Conservation (phyloP, 2,888 invertebrate genomes). For the Apamea crenata region DNA sequence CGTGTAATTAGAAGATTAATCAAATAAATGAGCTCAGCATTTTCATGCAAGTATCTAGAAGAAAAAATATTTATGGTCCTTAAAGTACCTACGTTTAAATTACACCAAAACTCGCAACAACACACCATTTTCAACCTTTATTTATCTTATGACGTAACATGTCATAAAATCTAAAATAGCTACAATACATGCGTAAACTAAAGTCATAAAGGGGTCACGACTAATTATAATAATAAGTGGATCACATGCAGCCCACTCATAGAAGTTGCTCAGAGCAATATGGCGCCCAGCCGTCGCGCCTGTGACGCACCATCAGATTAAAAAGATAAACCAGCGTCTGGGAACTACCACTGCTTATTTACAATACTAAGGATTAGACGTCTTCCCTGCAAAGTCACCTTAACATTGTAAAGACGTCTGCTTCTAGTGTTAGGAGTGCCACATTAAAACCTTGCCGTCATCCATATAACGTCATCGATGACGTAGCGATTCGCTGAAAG, state of each 20-base stretch:
- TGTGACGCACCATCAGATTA: conserved; percentile 74
- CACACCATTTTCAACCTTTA: not conserved
- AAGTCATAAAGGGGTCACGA: conserved; percentile 45
- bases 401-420: conserved; percentile 46
- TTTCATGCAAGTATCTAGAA: not conserved
- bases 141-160: conserved; percentile 4
- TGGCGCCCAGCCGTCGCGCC: conserved; percentile 75
- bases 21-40: conserved; percentile 21
- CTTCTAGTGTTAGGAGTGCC: conserved; percentile 9
- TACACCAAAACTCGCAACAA: not conserved
- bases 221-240: conserved; percentile 63
- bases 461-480: not conserved
- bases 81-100: not conserved
- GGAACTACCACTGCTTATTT: conserved; percentile 60
- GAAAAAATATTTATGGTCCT: conserved; percentile 3
- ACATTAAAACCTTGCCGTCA: not conserved
- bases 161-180: conserved; percentile 36
- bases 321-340: conserved; percentile 66
- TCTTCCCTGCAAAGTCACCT: conserved; percentile 42
- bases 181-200: conserved; percentile 35
- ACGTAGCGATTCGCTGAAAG: not conserved
- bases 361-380: conserved; percentile 53
- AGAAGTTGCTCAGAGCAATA: conserved; percentile 20
- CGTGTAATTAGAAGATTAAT: conserved; percentile 46
- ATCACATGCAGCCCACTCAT: conserved; percentile 59